These are phyloP conservation scores for Brevimyrus niger DNA, from an alignment of 2,113 vertebrate genomes.

Conservation along the genomic window DNA sequence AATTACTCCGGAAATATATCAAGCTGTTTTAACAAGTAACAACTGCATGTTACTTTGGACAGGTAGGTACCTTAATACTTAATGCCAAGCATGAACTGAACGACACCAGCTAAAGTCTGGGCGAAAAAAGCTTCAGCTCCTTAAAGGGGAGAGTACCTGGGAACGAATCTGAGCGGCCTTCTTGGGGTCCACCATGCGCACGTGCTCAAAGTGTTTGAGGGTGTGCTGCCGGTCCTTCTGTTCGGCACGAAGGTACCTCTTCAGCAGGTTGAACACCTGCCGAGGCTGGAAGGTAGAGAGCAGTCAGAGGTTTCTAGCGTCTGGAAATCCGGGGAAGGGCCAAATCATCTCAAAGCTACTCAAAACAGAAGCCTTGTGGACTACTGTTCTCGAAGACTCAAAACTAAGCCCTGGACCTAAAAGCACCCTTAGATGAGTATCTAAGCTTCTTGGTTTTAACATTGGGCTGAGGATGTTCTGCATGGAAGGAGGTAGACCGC, in stretches of 20 bases:
- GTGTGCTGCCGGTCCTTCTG: constrained; percentile 97
- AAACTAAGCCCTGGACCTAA: background rate
- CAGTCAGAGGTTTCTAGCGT: background rate
- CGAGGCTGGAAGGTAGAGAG: constrained; percentile 66
- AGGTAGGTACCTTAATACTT: background rate
- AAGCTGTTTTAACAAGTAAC: background rate
- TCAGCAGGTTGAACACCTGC: constrained; percentile 90
- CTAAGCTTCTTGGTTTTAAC: background rate
- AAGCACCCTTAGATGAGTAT: background rate
- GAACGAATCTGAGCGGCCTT: constrained; percentile 96
- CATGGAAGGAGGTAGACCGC: background rate
- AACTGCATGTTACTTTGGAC: background rate
- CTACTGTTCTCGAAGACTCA: background rate
- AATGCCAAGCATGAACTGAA: background rate
- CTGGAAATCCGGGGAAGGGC: background rate
- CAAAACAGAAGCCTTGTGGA: background rate
- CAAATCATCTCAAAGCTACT: background rate
- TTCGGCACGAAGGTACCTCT: constrained; percentile 95
- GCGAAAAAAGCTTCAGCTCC: background rate
- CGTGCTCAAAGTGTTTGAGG: constrained; percentile 92
- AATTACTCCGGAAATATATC: background rate
- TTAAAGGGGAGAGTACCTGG: constrained; percentile 63
- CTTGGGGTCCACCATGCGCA: constrained; percentile 96
- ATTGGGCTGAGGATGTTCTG: background rate
- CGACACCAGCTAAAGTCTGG: background rate